Percentiles rank a stretch among this genome's conserved stretches.
phyloP scores from a whole-genome alignment of 1,140 invertebrate genomes.

The Rhopalosiphum padi region DNA sequence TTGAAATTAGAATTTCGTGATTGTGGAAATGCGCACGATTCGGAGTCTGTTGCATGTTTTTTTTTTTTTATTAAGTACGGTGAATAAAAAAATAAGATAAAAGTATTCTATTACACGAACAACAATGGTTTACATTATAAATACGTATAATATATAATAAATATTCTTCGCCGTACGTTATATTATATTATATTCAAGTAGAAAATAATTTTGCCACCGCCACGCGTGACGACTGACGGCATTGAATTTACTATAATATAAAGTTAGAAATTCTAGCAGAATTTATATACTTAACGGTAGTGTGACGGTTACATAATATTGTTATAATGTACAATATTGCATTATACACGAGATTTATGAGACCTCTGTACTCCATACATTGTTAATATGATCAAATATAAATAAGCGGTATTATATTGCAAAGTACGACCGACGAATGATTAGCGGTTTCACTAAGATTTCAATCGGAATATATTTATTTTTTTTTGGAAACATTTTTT shows the following conservation, averaged over 20 bases:
- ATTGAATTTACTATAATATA: background rate
- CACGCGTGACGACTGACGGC: background rate
- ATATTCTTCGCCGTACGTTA: background rate
- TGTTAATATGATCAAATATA: background rate
- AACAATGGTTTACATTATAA: conserved; percentile 13
- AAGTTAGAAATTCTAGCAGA: background rate
- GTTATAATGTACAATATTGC: background rate
- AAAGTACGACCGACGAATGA: background rate
- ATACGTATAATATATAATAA: background rate
- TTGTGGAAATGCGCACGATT: conserved; percentile 32
- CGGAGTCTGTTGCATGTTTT: background rate
- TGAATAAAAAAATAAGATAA: background rate
- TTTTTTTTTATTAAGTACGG: background rate
- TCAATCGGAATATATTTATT: no score
- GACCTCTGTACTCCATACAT: background rate
- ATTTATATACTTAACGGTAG: background rate
- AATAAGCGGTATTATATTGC: background rate
- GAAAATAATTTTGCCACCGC: conserved; percentile 27
- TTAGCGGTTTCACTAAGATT: background rate
- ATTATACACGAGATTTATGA: background rate
- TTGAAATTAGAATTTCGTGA: conserved; percentile 42
- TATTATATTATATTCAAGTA: background rate
- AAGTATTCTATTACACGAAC: background rate
- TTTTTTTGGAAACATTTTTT: no score
- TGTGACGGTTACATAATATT: conserved; percentile 5